These are phyloP conservation scores for Blastobasis adustella DNA, from an alignment of 2,888 invertebrate genomes.

Conservation along the genomic window DNA sequence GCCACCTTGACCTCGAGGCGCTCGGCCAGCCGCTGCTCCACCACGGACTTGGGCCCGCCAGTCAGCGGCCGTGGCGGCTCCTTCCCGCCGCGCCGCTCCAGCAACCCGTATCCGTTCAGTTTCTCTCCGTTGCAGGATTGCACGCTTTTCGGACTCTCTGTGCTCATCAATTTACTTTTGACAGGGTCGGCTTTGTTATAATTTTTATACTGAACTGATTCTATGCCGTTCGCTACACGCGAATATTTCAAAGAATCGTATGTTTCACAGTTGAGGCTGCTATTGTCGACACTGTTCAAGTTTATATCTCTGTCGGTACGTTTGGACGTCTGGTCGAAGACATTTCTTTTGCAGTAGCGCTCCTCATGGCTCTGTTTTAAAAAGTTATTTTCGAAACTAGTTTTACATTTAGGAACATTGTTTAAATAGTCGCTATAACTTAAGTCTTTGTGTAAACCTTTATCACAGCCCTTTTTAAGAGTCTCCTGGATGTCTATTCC, in stretches of 20 bases:
- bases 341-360: conserved; percentile 63
- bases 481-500: conserved; percentile 66
- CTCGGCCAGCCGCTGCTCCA: conserved; percentile 66
- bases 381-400: conserved; percentile 69
- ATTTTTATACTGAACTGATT: conserved; percentile 67
- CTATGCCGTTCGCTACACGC: conserved; percentile 68
- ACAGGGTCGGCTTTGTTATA: conserved; percentile 68
- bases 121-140: conserved; percentile 67
- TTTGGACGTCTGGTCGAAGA: conserved; percentile 52
- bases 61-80: conserved; percentile 55
- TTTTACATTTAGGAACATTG: conserved; percentile 72
- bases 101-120: conserved; percentile 50
- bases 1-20: conserved; percentile 70
- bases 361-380: conserved; percentile 65
- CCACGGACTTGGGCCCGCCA: conserved; percentile 58
- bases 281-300: conserved; percentile 61
- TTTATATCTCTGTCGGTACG: conserved; percentile 63
- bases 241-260: conserved; percentile 71
- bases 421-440: conserved; percentile 64
- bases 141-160: conserved; percentile 68
- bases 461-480: conserved; percentile 70
- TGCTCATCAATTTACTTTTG: conserved; percentile 67
- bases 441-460: conserved; percentile 67
- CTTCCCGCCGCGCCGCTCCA: conserved; percentile 50
- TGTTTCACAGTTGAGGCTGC: conserved; percentile 61